Base-by-base conservation (phyloP, 1,140 invertebrate genomes). In the Leguminivora glycinivorella region DNA sequence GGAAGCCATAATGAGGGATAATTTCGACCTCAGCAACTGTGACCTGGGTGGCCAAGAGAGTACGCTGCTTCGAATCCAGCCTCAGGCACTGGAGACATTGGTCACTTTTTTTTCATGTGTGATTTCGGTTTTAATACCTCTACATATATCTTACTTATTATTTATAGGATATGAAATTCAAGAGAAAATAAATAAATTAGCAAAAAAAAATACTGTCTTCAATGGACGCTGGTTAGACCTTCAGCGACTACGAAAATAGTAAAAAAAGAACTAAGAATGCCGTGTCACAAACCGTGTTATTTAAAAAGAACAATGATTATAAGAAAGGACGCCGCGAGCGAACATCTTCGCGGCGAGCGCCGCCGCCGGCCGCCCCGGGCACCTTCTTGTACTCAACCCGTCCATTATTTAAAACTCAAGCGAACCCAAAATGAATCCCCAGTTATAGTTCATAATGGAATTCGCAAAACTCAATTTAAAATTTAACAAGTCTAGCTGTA, bases 401-500 rank as follows among this genome's bases (percentile, higher is more conserved):
- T 63, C 58, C 58, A 63, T 63, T 63, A 63, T 63, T 63, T 63
- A 63, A 63, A 63, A 63, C 31, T 63, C 58, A 63, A 4, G 26
- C 58, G 26, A n/a, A 29, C 58, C 29, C 58, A 9, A 63, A 29
- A 63, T 17, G 34, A 63, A 63, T 63, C 29, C 58, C 58, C 19
- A 17, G 58, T 63, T 29, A 26, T 63, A 63, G 58, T 63, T 63
- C 26, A 63, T 63, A 63, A 63, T 63, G 31, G 34, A 63, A 63
- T 63, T 63, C 9, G 26, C 12, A 17, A 63, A 63, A 63, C 58
- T 63, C 58, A 29, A 63, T 63, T 63, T 9, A 63, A 63, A 63
- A 63, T 29, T 63, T 63, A 63, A 63, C 29, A 63, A 63, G 58
- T 63, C 58, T 34, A 63, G 58, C 58, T 60, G 25, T 22, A 56